phyloP scores from a whole-genome alignment of 2,797 vertebrate species.

The Gila robusta region DNA sequence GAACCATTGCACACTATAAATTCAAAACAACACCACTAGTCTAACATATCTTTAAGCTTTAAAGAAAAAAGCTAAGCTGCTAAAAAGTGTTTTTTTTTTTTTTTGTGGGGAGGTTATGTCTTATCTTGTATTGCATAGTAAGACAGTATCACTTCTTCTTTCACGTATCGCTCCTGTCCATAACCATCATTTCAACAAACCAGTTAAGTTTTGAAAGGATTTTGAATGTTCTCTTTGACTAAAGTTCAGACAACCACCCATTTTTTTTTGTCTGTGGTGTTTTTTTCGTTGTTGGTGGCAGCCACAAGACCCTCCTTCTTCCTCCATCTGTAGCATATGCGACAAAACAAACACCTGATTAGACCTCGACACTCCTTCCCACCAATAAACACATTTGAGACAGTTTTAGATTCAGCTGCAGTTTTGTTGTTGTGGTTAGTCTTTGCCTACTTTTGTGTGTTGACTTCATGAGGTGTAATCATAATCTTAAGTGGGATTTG shows the following conservation, averaged over 20 bases:
- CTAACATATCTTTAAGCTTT: background rate
- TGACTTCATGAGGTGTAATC: constrained; percentile 69
- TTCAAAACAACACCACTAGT: background rate
- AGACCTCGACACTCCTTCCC: background rate
- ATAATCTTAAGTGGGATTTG: constrained; percentile 62
- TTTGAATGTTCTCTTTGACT: background rate
- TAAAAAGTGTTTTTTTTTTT: background rate
- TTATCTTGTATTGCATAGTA: background rate
- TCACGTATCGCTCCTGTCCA: background rate
- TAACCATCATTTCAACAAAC: background rate
- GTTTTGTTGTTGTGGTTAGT: constrained; percentile 71
- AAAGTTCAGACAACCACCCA: background rate
- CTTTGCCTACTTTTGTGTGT: constrained; percentile 50
- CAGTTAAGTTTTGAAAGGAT: background rate
- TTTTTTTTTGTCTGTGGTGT: background rate
- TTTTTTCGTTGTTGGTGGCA: background rate
- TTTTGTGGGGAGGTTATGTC: background rate
- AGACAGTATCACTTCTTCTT: background rate
- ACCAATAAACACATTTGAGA: constrained; percentile 48
- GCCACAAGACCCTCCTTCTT: constrained; percentile 5
- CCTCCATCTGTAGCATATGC: background rate
- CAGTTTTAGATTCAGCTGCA: constrained; percentile 61
- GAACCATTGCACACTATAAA: background rate
- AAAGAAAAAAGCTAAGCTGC: background rate
- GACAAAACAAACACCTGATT: constrained; percentile 34